A percentile compares a stretch with the other conserved stretches of the same genome.
These are phyloP conservation scores for Antechinus flavipes DNA, from an alignment of 2,113 vertebrate species.

Conservation along the genomic window DNA sequence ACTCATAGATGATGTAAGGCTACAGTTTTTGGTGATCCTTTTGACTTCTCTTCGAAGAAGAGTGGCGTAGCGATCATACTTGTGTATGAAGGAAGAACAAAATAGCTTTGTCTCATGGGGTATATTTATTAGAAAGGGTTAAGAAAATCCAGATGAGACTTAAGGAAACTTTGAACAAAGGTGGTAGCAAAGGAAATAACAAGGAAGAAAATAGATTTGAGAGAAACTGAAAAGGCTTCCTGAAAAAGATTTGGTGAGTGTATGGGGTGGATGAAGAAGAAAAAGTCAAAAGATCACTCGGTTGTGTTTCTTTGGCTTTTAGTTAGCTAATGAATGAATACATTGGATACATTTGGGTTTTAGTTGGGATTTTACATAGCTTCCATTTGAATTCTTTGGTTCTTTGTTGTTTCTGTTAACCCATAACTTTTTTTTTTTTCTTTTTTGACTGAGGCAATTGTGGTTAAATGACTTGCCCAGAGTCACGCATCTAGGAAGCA, in stretches of 20 bases:
- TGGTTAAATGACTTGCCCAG: too few relatives aligned
- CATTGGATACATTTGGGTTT: constrained; percentile 90
- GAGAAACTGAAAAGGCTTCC: not conserved
- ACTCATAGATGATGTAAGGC: not conserved
- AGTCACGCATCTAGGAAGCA: too few relatives aligned
- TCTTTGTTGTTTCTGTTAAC: constrained; percentile 94
- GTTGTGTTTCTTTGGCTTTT: constrained; percentile 90
- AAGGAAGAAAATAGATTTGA: not conserved
- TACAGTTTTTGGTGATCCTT: not conserved
- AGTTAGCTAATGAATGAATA: constrained; percentile 90
- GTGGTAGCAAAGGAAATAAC: not conserved
- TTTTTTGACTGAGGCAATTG: too few relatives aligned
- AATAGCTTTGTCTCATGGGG: not conserved
- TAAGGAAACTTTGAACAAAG: not conserved
- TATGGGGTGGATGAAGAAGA: not conserved
- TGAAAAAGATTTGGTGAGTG: not conserved
- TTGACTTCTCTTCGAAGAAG: not conserved
- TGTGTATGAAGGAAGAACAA: not conserved
- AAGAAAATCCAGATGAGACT: not conserved
- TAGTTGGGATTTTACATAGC: constrained; percentile 93
- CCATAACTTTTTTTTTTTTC: constrained; percentile 91
- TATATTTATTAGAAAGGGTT: not conserved
- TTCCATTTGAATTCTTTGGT: constrained; percentile 97
- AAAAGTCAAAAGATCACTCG: not conserved
- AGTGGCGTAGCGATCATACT: not conserved